Evolutionary conservation across 2,113 vertebrate genomes (phyloP).

Genomic region (Hyperopisus bebe): DNA sequence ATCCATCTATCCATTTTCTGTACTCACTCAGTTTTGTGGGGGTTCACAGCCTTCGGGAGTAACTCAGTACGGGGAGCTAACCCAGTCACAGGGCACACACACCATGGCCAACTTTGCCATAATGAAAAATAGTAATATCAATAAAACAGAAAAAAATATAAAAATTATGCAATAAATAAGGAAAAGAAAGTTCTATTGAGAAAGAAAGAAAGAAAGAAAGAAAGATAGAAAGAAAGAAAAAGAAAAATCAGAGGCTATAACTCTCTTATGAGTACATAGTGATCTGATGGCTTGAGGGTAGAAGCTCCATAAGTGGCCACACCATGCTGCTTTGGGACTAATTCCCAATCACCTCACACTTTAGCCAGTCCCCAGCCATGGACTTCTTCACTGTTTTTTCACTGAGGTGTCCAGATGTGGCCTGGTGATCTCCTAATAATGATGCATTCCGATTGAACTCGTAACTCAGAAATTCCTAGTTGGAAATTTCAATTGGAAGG

Average conservation of each 20-base stretch:
- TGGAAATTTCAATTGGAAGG: too few relatives aligned
- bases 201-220: background rate
- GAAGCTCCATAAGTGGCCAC: background rate
- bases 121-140: background rate
- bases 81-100: background rate
- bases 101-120: background rate
- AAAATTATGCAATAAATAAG: background rate
- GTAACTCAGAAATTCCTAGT: background rate
- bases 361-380: background rate
- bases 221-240: background rate
- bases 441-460: background rate
- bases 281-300: background rate
- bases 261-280: background rate
- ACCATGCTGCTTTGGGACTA: background rate
- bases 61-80: background rate
- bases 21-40: background rate
- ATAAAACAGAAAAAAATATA: background rate
- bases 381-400: background rate
- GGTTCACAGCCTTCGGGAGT: background rate
- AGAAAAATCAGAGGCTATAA: background rate
- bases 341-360: background rate
- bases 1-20: background rate
- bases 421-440: background rate
- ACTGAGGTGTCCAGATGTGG: background rate
- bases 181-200: background rate